Evolutionary conservation across 2,888 invertebrate species (phyloP), one percentile per base, ranked within the genome.

Genomic region (Agrochola lota): DNA sequence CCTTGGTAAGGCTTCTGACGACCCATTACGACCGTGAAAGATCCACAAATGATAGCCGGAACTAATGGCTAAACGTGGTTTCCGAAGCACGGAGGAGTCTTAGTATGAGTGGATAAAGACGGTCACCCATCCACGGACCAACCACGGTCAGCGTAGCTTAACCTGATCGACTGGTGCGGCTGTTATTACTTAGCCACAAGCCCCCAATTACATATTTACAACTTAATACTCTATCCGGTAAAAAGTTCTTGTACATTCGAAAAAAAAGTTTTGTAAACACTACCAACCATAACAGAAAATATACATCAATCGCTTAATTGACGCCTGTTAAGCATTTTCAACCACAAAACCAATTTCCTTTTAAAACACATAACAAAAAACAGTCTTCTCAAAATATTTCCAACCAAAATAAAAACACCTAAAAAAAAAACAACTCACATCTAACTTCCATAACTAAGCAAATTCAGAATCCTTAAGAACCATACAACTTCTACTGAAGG

Each of bases 401-500:
- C 5, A 46, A 7, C 9, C 26, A 30, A 70, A 70, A 49, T 23
- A 40, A 60, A 43, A 66, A 75, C 5, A 60, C 1, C 5, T 26
- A 52, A 43, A 15, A 43, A 7, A 3, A 9, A 17, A 0, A 30
- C 35, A 67, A 60, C 46, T 49, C 23, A 15, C 12, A 30, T 40
- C 5, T 67, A 52, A 17, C 66, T 59, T 77, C 63, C 49, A 52
- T 67, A 71, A 55, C 11, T 23, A 26, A 67, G 43, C n/a, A 30
- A 57, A 62, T 46, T 52, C 49, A n/a, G 69, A 67, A 20, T 68
- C 2, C 74, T 46, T 15, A 68, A 30, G 69, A 81, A 78, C 46
- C 66, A 40, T 43, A 66, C 7, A 26, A 59, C 68, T 62, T 57
- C 1, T 71, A 40, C 9, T 57, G 43, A 78, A 49, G 73, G 43